phyloP scores from a whole-genome alignment of 2,113 vertebrate species.

The Platanista minor region DNA sequence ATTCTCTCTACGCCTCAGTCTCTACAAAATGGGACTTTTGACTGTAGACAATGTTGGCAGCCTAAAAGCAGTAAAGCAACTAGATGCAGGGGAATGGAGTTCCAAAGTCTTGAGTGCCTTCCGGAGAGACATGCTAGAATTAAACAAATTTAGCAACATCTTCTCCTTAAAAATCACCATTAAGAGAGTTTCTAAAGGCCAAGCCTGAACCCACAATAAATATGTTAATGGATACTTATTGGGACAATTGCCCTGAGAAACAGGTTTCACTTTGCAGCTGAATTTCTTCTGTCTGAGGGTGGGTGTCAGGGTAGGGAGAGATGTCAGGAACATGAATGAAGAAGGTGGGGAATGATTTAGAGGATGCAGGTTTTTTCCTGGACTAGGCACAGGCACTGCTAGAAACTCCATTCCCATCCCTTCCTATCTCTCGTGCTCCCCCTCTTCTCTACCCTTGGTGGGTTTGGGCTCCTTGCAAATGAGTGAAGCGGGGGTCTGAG shows the following conservation, averaged over 20 bases:
- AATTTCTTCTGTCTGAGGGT: not conserved
- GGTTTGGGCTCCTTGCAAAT: not conserved
- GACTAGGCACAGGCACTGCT: not conserved
- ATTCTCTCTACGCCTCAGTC: not conserved
- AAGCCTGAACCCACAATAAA: slow-evolving; percentile 2
- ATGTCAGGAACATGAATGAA: not conserved
- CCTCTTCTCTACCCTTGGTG: not conserved
- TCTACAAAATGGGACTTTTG: not conserved
- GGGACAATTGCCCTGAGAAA: not conserved
- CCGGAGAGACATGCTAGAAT: not conserved
- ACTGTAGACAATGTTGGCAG: not conserved
- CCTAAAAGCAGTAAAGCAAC: not conserved
- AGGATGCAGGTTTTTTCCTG: not conserved
- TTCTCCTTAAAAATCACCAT: not conserved
- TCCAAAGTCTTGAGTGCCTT: not conserved
- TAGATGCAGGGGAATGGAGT: not conserved
- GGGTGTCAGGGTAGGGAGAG: not conserved
- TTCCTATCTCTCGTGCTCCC: not conserved
- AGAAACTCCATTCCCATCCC: not conserved
- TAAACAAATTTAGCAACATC: not conserved
- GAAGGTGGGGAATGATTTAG: not conserved
- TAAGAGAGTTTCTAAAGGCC: not conserved
- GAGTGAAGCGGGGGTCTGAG: not conserved
- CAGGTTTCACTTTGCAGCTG: not conserved
- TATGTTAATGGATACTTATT: not conserved